Base-by-base conservation (phyloP, 2,888 invertebrate species). In the Heliconius ismenius region DNA sequence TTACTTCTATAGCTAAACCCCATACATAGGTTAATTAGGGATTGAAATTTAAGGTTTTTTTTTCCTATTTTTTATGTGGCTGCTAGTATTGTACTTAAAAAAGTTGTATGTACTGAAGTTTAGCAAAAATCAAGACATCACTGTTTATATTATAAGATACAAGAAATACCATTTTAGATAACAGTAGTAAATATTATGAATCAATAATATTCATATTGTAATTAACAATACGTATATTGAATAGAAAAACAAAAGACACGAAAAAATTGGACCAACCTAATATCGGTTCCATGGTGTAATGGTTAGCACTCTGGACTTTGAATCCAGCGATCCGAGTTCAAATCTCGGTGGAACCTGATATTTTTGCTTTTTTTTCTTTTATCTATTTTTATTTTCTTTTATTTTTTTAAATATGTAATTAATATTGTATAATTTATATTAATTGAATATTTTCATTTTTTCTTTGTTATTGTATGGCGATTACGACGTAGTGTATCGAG, bases 301-400 rank as follows among this genome's bases (percentile, higher is more conserved):
- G 96, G 96, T 96, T 95, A 96, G 96, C 96, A 96, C 96, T 96
- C 96, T 96, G 96, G 96, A 96, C 96, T 96, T 95, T 96, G 96
- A 96, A 96, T 96, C 96, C 96, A 96, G 96, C 96, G 96, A 96
- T 96, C 96, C 96, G 96, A 96, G 96, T 96, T 96, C 96, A 96
- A 96, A 96, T 96, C 96, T 96, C 96, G 96, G 96, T 96, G 96
- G 96, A 95, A 96, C 96, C 96, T 92, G 90, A 63, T 36, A 60
- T 81, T 83, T 83, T 81, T 74, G 18, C 21, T 60, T 39, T 26
- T 76, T 74, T 73, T 68, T 32, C 32, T 54, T 70, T 54, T 65
- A 18, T 64, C 24, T 39, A 62, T 68, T 11, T 36, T n/a, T 21
- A 58, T 68, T 60, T 39, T 36, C 3, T 54, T 58, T 58, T 11